Conservation (phyloP, 2,888 invertebrate species). For the Ptychoptera contaminata region DNA sequence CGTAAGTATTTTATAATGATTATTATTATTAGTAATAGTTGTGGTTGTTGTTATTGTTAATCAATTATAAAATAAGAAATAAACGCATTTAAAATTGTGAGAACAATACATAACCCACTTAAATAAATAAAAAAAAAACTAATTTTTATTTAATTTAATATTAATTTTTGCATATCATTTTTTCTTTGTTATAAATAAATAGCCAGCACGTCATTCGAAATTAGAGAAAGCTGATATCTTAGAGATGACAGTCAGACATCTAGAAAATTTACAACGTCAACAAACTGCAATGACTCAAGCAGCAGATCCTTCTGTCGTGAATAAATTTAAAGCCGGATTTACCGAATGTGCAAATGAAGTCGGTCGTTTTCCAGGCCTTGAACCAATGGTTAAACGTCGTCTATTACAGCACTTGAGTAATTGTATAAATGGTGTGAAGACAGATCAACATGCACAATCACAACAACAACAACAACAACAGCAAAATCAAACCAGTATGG, state of each 20-base stretch:
- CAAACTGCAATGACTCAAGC: slow-evolving; percentile 70
- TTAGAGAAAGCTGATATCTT: slow-evolving; percentile 92
- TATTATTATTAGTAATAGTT: too few relatives aligned
- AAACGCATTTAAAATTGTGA: background rate
- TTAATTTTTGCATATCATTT: too few relatives aligned
- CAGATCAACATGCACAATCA: slow-evolving; percentile 18
- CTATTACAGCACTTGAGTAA: slow-evolving; percentile 62
- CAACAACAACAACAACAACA: slow-evolving; percentile 18
- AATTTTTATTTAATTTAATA: too few relatives aligned
- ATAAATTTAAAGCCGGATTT: slow-evolving; percentile 75
- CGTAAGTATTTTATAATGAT: slow-evolving; percentile 43
- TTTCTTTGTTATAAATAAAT: slow-evolving; percentile 24
- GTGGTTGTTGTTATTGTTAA: too few relatives aligned
- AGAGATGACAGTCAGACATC: slow-evolving; percentile 86
- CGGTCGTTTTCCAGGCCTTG: slow-evolving; percentile 55
- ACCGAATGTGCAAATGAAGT: slow-evolving; percentile 80
- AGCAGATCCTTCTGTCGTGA: slow-evolving; percentile 67
- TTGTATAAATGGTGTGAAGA: slow-evolving; percentile 38
- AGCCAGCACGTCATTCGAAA: slow-evolving; percentile 87
- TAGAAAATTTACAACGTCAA: slow-evolving; percentile 77
- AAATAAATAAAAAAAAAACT: background rate
- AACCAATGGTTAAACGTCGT: slow-evolving; percentile 52
- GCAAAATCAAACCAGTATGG: slow-evolving; percentile 20
- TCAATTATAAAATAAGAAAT: too few relatives aligned
- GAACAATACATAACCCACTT: background rate